Evolutionary conservation across 2,113 vertebrate species (phyloP).

Genomic region (Rhegmatorhina hoffmannsi): DNA sequence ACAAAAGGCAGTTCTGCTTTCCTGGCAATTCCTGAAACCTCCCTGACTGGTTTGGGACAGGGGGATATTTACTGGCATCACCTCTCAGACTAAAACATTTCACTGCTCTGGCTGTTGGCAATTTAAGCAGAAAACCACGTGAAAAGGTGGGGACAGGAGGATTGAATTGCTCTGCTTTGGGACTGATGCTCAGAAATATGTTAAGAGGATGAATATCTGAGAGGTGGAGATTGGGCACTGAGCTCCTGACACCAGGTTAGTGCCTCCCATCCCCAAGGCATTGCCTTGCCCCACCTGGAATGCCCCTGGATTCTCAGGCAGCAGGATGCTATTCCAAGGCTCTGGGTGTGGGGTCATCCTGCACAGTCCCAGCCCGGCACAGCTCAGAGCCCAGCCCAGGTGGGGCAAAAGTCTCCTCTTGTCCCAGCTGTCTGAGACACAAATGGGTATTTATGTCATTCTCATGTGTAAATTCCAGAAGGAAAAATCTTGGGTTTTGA

Average conservation of each 20-base stretch:
- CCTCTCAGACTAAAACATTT: not conserved
- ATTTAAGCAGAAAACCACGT: rapidly evolving
- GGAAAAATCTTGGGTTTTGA: not conserved
- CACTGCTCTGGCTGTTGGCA: not conserved
- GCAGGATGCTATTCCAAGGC: not conserved
- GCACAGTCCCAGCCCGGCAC: not conserved
- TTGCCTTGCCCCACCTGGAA: not conserved
- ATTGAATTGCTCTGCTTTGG: not conserved
- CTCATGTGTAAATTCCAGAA: not conserved
- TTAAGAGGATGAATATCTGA: not conserved
- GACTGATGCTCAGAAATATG: not conserved
- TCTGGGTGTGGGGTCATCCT: no score
- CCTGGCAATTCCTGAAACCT: not conserved
- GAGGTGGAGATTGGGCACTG: not conserved
- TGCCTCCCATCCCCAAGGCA: not conserved
- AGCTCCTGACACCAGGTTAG: not conserved
- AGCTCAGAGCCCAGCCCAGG: not conserved
- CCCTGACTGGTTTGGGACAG: not conserved
- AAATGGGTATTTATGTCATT: not conserved
- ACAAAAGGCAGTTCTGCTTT: not conserved
- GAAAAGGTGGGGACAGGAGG: not conserved
- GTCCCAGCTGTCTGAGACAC: not conserved
- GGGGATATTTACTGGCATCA: not conserved
- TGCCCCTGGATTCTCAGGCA: not conserved
- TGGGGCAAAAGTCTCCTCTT: not conserved